Evolutionary conservation across 1,140 invertebrate genomes (phyloP).

Genomic region (Ceratina australensis): DNA sequence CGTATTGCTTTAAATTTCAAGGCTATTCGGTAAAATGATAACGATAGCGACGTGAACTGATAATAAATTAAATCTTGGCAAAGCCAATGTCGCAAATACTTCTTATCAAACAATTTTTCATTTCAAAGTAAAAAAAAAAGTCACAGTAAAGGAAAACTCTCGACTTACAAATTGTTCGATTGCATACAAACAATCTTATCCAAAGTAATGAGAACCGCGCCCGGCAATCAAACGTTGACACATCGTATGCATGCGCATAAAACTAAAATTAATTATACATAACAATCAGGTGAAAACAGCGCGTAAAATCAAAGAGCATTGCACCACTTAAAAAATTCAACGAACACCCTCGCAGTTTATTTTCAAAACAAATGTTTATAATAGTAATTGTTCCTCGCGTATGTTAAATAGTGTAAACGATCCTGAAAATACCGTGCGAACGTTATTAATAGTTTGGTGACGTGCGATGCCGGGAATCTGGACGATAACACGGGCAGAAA

Average conservation of each 20-base stretch:
- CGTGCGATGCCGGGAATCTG: background rate
- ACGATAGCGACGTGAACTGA: too few species aligned
- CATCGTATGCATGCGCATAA: background rate
- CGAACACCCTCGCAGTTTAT: too few species aligned
- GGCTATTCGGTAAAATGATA: too few species aligned
- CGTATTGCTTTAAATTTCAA: too few species aligned
- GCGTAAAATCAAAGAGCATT: background rate
- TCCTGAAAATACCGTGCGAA: background rate
- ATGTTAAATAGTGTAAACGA: background rate
- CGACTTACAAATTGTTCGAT: background rate
- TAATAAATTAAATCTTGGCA: too few species aligned
- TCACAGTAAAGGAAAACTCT: background rate
- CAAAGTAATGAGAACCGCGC: slow-evolving; percentile 2
- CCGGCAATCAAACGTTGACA: background rate
- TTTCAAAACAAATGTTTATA: background rate
- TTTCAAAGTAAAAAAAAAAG: background rate
- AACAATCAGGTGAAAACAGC: background rate
- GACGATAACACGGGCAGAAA: background rate
- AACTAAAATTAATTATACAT: background rate
- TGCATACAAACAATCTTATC: background rate
- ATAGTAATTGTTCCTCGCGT: too few species aligned
- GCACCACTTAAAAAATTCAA: background rate
- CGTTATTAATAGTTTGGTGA: background rate
- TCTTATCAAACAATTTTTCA: background rate
- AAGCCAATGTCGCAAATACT: background rate